Percentiles rank a stretch among this genome's conserved stretches.
These are phyloP conservation scores for Atrina japonica DNA, from an alignment of 2,888 invertebrate genomes.

Conservation along the genomic window DNA sequence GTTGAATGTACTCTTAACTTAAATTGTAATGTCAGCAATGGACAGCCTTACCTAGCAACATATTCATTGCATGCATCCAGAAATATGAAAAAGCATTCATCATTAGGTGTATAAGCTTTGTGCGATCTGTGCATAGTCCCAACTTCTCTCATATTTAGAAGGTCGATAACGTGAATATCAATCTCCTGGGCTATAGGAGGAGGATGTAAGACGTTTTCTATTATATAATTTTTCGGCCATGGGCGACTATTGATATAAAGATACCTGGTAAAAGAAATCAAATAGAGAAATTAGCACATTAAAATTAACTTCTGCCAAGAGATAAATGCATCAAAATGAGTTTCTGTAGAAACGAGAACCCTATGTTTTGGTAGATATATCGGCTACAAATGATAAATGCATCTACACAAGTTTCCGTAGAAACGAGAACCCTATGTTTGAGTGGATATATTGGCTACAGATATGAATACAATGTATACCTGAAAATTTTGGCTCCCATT, in stretches of 20 bases:
- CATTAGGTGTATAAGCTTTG: constrained; percentile 91
- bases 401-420: no score
- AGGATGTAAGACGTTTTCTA: constrained; percentile 89
- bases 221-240: constrained; percentile 89
- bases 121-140: constrained; percentile 90
- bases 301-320: neutral
- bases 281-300: neutral
- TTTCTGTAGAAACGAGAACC: no score
- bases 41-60: constrained; percentile 89
- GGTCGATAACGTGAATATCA: constrained; percentile 92
- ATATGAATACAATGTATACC: no score
- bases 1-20: no score
- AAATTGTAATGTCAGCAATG: no score
- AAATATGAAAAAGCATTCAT: constrained; percentile 93
- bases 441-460: no score
- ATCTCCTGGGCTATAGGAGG: constrained; percentile 93
- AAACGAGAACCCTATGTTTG: no score
- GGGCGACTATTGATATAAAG: constrained; percentile 91
- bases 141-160: constrained; percentile 87
- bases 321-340: no score
- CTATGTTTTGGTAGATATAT: no score
- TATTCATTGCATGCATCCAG: constrained; percentile 91
- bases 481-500: no score
- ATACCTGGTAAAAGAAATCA: constrained; percentile 81
- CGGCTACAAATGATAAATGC: no score